These are phyloP conservation scores for Trochalopteron elliotii DNA, from an alignment of 2,113 vertebrate genomes.

Conservation along the genomic window DNA sequence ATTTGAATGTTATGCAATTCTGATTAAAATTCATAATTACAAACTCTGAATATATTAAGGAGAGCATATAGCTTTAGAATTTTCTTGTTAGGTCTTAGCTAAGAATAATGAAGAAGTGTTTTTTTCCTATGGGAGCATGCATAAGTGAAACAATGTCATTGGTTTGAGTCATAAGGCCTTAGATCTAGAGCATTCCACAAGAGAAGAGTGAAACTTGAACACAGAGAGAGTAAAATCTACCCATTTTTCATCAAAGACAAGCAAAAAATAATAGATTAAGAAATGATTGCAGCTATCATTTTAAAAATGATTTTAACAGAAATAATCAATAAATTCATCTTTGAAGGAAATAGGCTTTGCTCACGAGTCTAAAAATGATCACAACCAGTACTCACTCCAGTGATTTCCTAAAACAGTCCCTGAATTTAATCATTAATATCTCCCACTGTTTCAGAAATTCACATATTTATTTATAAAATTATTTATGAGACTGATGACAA, in stretches of 20 bases:
- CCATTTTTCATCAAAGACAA: background rate
- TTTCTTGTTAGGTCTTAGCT: background rate
- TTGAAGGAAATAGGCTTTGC: background rate
- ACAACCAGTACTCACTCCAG: background rate
- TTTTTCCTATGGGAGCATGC: background rate
- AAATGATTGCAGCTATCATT: background rate
- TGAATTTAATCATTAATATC: background rate
- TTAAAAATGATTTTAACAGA: background rate
- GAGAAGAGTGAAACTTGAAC: background rate
- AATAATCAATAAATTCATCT: background rate
- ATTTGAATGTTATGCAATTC: background rate
- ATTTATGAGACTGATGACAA: background rate
- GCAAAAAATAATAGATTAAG: background rate
- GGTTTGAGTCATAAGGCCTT: background rate
- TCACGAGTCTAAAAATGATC: background rate
- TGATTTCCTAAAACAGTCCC: background rate
- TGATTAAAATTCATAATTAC: background rate
- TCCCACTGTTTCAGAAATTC: background rate
- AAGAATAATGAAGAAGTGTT: background rate
- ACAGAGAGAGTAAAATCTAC: background rate
- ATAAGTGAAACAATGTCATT: background rate
- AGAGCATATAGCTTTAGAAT: background rate
- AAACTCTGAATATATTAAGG: background rate
- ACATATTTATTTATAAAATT: background rate
- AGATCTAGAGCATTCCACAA: background rate